Conservation (phyloP, 2,113 vertebrate genomes). For the Amia ocellicauda region DNA sequence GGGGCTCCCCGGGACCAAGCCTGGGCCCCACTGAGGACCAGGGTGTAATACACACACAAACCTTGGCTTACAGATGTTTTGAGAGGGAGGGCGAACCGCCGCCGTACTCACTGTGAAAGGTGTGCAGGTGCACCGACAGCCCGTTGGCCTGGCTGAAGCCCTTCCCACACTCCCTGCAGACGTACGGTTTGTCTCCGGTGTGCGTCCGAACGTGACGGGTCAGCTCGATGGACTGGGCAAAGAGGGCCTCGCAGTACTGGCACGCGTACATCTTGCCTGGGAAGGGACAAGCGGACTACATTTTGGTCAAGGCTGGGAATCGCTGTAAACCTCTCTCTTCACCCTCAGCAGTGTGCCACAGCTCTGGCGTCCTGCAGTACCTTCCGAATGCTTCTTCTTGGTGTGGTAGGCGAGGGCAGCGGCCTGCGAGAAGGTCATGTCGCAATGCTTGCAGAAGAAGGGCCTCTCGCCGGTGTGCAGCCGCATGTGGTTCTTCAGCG, state of each 20-base stretch:
- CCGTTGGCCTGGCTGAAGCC: constrained; percentile 86
- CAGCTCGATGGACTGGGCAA: constrained; percentile 85
- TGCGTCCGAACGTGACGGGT: constrained; percentile 80
- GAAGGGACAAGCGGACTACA: background rate
- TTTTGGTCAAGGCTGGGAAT: too few relatives aligned
- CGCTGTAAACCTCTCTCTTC: background rate
- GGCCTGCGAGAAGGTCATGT: constrained; percentile 81
- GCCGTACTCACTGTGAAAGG: constrained; percentile 75
- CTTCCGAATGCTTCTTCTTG: constrained; percentile 86
- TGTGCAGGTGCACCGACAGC: constrained; percentile 81
- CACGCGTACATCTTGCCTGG: constrained; percentile 86
- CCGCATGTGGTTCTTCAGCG: constrained; percentile 81
- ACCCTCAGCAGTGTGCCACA: background rate
- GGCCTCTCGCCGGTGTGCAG: constrained; percentile 83
- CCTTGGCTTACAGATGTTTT: too few relatives aligned
- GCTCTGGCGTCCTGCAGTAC: constrained; percentile 43
- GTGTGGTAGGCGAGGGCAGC: constrained; percentile 83
- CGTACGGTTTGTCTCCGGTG: constrained; percentile 81
- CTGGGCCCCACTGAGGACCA: too few relatives aligned
- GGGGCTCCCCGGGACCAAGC: too few relatives aligned
- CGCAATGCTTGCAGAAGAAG: constrained; percentile 81
- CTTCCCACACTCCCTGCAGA: constrained; percentile 84
- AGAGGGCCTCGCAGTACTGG: constrained; percentile 81
- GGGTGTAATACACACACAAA: too few relatives aligned
- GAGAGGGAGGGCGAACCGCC: too few relatives aligned